A percentile compares a stretch with the other conserved stretches of the same genome.
phyloP scores from a whole-genome alignment of 2,797 vertebrate species.

The Phoebastria nigripes region DNA sequence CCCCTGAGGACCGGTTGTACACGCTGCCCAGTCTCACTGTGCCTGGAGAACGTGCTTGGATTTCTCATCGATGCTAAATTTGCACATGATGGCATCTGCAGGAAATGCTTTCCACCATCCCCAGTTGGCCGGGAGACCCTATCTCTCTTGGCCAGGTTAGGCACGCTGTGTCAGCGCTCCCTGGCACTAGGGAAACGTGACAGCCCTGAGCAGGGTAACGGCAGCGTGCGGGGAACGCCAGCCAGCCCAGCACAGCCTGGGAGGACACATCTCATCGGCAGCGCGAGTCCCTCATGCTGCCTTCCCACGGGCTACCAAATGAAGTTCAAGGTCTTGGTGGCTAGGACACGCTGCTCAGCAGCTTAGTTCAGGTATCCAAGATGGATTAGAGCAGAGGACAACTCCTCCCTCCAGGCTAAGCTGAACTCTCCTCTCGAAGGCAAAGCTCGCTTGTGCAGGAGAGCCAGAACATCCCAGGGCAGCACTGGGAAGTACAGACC shows the following conservation, averaged over 20 bases:
- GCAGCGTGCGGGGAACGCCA: background rate
- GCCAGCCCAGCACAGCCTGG: background rate
- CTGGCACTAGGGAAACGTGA: background rate
- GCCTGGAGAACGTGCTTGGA: conserved; percentile 9
- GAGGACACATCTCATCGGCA: rapidly evolving
- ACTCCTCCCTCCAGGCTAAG: background rate
- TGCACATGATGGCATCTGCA: conserved; percentile 35
- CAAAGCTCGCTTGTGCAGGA: background rate
- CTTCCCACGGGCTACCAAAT: background rate
- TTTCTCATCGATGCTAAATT: conserved; percentile 46
- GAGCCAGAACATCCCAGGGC: background rate
- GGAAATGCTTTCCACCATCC: conserved; percentile 36
- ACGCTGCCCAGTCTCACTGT: background rate
- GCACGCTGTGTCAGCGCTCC: background rate
- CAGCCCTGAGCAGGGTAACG: background rate
- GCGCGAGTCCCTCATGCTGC: rapidly evolving
- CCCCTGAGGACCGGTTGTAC: rapidly evolving
- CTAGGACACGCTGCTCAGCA: background rate
- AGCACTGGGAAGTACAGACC: background rate
- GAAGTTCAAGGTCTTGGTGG: background rate
- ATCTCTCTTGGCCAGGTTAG: conserved; percentile 35
- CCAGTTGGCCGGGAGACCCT: background rate
- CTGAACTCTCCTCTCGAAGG: background rate
- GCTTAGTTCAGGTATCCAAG: background rate
- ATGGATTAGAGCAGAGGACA: background rate